These are phyloP conservation scores for Molanna angustata DNA, from an alignment of 2,888 invertebrate genomes.

Conservation along the genomic window DNA sequence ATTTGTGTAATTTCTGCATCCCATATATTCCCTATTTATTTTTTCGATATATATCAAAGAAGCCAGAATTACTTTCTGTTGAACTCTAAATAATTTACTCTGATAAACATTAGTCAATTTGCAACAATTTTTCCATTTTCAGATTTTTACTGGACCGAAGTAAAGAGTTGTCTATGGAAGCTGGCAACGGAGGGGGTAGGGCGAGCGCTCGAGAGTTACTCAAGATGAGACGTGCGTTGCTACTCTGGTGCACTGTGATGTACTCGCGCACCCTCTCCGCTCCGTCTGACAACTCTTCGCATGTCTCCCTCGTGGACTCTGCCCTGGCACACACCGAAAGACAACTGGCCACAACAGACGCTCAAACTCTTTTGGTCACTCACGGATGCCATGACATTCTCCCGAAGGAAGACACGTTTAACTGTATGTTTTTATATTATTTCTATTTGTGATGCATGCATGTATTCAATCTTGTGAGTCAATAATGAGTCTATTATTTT, in stretches of 20 bases:
- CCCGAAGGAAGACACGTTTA: conserved; percentile 43
- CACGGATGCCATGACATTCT: conserved; percentile 53
- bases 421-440: conserved; percentile 22
- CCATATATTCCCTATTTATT: too few species aligned
- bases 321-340: conserved; percentile 51
- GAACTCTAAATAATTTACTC: too few species aligned
- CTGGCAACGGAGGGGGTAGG: conserved; percentile 45
- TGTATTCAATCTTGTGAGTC: too few species aligned
- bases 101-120: too few species aligned
- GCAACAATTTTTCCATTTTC: conserved; percentile 16
- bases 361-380: conserved; percentile 54
- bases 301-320: conserved; percentile 42
- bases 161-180: conserved; percentile 43
- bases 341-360: conserved; percentile 58
- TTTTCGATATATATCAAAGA: too few species aligned
- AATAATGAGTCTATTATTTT: too few species aligned
- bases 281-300: conserved; percentile 35
- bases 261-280: conserved; percentile 41
- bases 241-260: conserved; percentile 50
- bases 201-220: conserved; percentile 49
- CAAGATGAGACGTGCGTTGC: conserved; percentile 47
- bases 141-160: conserved; percentile 52
- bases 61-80: too few species aligned
- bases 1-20: too few species aligned
- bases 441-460: too few species aligned